Percentiles rank a stretch among this genome's conserved stretches.
Evolutionary conservation across 2,888 invertebrate genomes (phyloP).

Genomic region (Dromius quadrimaculatus): DNA sequence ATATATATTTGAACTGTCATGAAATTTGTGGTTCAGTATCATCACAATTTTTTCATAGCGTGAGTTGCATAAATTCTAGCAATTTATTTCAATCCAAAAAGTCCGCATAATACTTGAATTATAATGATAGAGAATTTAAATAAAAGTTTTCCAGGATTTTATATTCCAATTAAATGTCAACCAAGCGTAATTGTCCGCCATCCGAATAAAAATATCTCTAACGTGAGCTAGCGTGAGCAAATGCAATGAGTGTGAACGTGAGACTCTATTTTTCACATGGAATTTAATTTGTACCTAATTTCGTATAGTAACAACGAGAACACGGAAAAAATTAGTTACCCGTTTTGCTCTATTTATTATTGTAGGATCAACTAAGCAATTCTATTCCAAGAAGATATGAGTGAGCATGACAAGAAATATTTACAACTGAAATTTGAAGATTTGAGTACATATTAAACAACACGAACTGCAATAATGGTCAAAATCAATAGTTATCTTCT

Average conservation of each 20-base stretch:
- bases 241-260: background rate
- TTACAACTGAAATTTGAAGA: too few relatives aligned
- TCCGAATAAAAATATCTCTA: constrained; percentile 30
- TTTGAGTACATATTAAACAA: too few relatives aligned
- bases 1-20: too few relatives aligned
- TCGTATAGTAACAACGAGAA: too few relatives aligned
- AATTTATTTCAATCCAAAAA: constrained; percentile 5
- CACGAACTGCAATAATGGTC: too few relatives aligned
- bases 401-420: too few relatives aligned
- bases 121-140: constrained; percentile 5
- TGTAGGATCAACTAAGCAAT: too few relatives aligned
- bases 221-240: background rate
- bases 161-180: constrained; percentile 30
- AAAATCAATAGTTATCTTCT: too few relatives aligned
- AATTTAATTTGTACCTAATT: constrained; percentile 25
- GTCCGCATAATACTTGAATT: constrained; percentile 5
- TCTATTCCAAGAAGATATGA: too few relatives aligned
- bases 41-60: background rate
- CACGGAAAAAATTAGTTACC: too few relatives aligned
- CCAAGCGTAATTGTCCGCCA: background rate
- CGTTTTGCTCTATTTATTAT: too few relatives aligned
- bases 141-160: constrained; percentile 17
- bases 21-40: too few relatives aligned
- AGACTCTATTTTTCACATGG: background rate
- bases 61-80: background rate